A percentile compares a stretch with the other conserved stretches of the same genome.
phyloP scores from a whole-genome alignment of 2,888 invertebrate species.

The Ophonus ardosiacus region DNA sequence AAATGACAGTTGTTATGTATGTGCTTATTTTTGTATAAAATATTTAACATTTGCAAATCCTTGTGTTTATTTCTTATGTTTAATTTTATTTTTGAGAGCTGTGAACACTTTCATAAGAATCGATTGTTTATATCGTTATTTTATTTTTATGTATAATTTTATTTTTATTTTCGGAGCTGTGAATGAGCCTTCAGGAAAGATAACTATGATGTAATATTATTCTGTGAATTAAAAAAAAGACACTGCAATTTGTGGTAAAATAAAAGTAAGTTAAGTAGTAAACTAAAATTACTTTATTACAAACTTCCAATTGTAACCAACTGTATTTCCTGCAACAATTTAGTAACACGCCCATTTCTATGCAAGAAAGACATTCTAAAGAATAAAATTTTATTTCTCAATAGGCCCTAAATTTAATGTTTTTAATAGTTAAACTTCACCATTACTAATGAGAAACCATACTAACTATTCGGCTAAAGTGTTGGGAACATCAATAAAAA shows the following conservation, averaged over 20 bases:
- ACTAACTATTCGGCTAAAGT: slow-evolving; percentile 46
- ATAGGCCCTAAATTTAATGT: slow-evolving; percentile 47
- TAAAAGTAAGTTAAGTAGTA: slow-evolving; percentile 5
- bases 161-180: too few species aligned
- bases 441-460: slow-evolving; percentile 37
- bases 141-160: too few species aligned
- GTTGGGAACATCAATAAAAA: slow-evolving; percentile 58
- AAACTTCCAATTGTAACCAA: slow-evolving; percentile 15
- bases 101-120: too few species aligned
- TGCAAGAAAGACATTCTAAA: slow-evolving; percentile 7
- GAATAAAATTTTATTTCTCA: slow-evolving; percentile 51
- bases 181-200: background rate
- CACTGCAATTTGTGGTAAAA: background rate
- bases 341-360: slow-evolving; percentile 15
- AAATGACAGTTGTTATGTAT: too few species aligned
- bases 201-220: background rate
- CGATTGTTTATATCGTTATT: too few species aligned
- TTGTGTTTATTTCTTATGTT: too few species aligned
- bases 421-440: slow-evolving; percentile 22
- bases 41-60: too few species aligned
- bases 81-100: too few species aligned
- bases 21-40: too few species aligned
- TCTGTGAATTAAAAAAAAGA: background rate
- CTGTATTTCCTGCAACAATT: slow-evolving; percentile 6
- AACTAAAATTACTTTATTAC: slow-evolving; percentile 12